phyloP scores from a whole-genome alignment of 2,797 vertebrate genomes.

The Sylvia borin region DNA sequence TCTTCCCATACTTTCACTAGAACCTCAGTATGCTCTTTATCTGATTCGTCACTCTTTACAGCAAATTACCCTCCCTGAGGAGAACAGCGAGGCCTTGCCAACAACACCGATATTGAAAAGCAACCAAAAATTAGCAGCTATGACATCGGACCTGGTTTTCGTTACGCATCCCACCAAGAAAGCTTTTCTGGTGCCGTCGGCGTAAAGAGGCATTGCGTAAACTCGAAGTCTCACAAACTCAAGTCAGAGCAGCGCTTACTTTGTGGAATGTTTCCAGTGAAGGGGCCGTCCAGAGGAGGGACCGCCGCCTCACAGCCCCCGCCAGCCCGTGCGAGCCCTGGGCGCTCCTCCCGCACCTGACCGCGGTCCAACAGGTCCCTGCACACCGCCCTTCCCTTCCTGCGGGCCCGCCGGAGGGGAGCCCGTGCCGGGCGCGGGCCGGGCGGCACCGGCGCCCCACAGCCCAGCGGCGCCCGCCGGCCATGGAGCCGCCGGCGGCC shows the following conservation, averaged over 20 bases:
- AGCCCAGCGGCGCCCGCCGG: background rate
- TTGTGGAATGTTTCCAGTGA: fast-evolving
- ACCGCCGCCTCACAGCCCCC: background rate
- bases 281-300: background rate
- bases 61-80: background rate
- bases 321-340: background rate
- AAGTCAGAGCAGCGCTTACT: background rate
- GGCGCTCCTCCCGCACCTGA: background rate
- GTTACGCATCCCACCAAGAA: background rate
- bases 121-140: background rate
- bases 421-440: background rate
- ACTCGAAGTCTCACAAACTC: fast-evolving
- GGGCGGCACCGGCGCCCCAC: background rate
- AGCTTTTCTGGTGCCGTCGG: background rate
- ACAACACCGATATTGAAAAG: background rate
- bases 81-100: fast-evolving
- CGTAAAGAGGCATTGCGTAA: fast-evolving
- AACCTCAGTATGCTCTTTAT: background rate
- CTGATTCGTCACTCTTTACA: background rate
- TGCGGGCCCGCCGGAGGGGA: background rate
- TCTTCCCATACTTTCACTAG: background rate
- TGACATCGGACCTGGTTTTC: background rate
- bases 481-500: background rate
- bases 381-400: background rate
- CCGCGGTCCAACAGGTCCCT: fast-evolving